Conservation (phyloP, 2,113 vertebrate genomes). For the Apaloderma vittatum region DNA sequence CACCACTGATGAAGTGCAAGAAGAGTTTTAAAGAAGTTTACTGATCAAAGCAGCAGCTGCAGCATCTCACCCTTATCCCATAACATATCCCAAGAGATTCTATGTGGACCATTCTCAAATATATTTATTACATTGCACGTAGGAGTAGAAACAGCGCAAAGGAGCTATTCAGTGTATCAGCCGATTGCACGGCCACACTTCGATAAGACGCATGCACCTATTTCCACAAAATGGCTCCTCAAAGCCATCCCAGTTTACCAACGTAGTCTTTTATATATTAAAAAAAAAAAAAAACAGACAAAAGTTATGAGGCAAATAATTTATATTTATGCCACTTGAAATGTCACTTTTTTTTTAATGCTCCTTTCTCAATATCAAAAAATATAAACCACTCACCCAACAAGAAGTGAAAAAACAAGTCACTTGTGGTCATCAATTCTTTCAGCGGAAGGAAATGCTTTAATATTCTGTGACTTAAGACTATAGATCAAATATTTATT, state of each 20-base stretch:
- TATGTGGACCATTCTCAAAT: slow-evolving; percentile 18
- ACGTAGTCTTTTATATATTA: not conserved
- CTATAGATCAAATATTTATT: not conserved
- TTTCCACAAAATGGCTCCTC: slow-evolving; percentile 71
- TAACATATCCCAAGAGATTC: not conserved
- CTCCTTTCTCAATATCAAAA: not conserved
- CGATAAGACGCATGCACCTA: slow-evolving; percentile 1
- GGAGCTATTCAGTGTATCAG: not conserved
- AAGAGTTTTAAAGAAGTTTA: slow-evolving; percentile 40
- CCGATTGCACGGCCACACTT: not conserved
- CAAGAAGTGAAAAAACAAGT: not conserved
- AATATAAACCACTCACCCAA: not conserved
- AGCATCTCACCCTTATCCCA: slow-evolving; percentile 32
- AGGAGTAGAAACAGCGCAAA: not conserved
- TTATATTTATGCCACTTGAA: not conserved
- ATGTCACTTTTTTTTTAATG: not conserved
- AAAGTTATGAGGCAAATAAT: not conserved
- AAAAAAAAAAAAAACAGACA: not conserved
- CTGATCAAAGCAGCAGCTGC: slow-evolving; percentile 55
- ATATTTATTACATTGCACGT: slow-evolving; percentile 2
- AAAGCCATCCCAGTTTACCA: slow-evolving; percentile 11
- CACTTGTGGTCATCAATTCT: not conserved
- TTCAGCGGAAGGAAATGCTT: not conserved
- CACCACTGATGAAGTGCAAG: not conserved
- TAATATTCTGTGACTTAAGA: not conserved